phyloP scores from a whole-genome alignment of 1,140 invertebrate species.

The Zaprionus taronus region DNA sequence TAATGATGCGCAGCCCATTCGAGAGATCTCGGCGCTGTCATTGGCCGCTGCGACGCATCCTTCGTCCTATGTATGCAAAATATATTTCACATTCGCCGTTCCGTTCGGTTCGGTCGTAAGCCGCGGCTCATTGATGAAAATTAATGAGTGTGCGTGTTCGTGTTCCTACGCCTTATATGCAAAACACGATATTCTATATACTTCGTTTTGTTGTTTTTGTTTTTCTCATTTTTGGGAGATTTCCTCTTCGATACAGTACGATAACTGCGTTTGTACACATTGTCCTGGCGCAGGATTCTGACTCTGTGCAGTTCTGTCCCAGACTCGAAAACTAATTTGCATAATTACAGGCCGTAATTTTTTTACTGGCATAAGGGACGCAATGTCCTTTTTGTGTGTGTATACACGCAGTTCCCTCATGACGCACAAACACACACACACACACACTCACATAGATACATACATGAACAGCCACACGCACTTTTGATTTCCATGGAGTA shows the following conservation, averaged over 20 bases:
- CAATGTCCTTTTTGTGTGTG: conserved; percentile 72
- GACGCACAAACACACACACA: conserved; percentile 44
- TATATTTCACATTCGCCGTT: conserved; percentile 63
- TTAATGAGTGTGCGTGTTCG: conserved; percentile 79
- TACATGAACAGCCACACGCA: conserved; percentile 42
- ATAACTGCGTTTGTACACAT: conserved; percentile 28
- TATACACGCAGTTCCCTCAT: conserved; percentile 34
- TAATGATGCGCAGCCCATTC: conserved; percentile 80
- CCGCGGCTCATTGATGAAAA: conserved; percentile 80
- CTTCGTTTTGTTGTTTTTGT: conserved; percentile 11
- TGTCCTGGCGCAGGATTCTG: conserved; percentile 13
- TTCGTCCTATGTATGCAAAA: conserved; percentile 65
- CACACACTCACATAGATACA: conserved; percentile 27
- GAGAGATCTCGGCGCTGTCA: conserved; percentile 66
- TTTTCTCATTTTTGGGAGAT: conserved; percentile 36
- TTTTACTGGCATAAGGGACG: conserved; percentile 61
- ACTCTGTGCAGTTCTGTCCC: conserved; percentile 42
- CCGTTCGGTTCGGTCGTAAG: conserved; percentile 45
- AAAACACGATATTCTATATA: conserved; percentile 31
- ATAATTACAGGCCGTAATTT: conserved; percentile 78
- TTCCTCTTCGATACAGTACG: conserved; percentile 53
- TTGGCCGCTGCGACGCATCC: conserved; percentile 57
- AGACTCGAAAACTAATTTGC: conserved; percentile 74
- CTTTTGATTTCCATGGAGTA: conserved; percentile 50
- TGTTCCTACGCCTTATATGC: conserved; percentile 58